Percentiles rank a stretch among this genome's conserved stretches.
phyloP scores from a whole-genome alignment of 2,888 invertebrate genomes.

The Sepiola atlantica region DNA sequence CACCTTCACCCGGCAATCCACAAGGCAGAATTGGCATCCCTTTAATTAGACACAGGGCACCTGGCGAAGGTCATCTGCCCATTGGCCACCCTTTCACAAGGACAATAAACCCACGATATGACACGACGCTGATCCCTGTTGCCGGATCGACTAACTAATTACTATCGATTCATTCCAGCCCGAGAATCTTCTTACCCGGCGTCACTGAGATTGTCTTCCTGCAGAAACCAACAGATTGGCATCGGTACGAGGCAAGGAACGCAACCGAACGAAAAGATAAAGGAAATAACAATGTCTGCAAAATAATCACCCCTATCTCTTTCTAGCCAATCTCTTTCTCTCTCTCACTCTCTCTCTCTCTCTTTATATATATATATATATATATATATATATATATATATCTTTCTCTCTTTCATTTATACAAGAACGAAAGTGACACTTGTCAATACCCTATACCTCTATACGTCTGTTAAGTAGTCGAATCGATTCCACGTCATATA shows the following conservation, averaged over 20 bases:
- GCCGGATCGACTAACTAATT: conserved; percentile 19
- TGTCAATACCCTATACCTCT: too few relatives aligned
- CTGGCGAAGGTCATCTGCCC: background rate
- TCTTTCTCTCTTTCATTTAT: background rate
- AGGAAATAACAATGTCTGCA: background rate
- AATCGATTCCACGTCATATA: too few relatives aligned
- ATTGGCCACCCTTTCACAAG: background rate
- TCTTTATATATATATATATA: background rate
- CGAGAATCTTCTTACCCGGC: background rate
- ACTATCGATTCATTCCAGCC: background rate
- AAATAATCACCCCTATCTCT: too few relatives aligned
- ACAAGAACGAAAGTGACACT: too few relatives aligned
- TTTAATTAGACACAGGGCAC: background rate
- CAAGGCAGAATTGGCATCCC: background rate
- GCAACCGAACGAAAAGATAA: background rate
- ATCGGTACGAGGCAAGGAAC: background rate
- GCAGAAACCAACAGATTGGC: background rate
- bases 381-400: background rate
- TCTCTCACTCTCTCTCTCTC: background rate
- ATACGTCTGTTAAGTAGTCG: too few relatives aligned
- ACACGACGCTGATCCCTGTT: background rate
- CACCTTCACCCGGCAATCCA: background rate
- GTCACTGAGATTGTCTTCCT: too few relatives aligned
- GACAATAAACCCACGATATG: background rate
- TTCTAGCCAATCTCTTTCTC: background rate